These are phyloP conservation scores for Hepsetus odoe DNA, from an alignment of 2,113 vertebrate species.

Conservation along the genomic window DNA sequence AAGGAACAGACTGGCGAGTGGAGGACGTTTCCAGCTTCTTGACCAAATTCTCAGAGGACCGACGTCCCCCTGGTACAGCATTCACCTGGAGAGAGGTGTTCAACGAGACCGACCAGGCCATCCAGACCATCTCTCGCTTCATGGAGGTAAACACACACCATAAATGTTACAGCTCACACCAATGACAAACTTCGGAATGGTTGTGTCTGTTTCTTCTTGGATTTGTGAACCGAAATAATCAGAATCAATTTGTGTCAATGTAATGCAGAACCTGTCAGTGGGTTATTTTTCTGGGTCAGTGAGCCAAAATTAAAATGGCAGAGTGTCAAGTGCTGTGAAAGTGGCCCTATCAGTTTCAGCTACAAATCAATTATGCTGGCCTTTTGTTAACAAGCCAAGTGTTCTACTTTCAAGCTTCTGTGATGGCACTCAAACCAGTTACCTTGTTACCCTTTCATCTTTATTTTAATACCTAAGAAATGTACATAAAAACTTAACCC, in stretches of 20 bases:
- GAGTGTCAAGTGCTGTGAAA: neutral
- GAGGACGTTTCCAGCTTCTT: conserved; percentile 84
- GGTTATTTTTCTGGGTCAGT: conserved; percentile 47
- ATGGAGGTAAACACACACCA: conserved; percentile 87
- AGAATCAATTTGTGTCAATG: conserved; percentile 6
- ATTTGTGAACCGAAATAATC: conserved; percentile 1
- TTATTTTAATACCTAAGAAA: neutral
- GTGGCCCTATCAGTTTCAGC: neutral
- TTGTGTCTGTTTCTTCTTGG: too few relatives aligned
- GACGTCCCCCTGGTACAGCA: conserved; percentile 63
- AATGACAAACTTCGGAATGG: too few relatives aligned
- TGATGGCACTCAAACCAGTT: neutral
- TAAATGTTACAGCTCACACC: too few relatives aligned
- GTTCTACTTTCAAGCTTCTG: neutral
- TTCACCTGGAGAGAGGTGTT: conserved; percentile 92
- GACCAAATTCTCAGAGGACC: conserved; percentile 81
- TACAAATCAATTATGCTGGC: conserved; percentile 6
- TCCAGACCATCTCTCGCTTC: conserved; percentile 90
- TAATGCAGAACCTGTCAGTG: neutral
- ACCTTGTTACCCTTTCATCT: neutral
- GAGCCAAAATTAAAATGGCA: conserved; percentile 33
- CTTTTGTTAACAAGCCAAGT: neutral
- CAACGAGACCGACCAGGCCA: conserved; percentile 89
- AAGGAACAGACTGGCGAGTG: conserved; percentile 81
- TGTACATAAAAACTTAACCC: neutral